Evolutionary conservation across 2,888 invertebrate genomes (phyloP).

Genomic region (Tillus elongatus): DNA sequence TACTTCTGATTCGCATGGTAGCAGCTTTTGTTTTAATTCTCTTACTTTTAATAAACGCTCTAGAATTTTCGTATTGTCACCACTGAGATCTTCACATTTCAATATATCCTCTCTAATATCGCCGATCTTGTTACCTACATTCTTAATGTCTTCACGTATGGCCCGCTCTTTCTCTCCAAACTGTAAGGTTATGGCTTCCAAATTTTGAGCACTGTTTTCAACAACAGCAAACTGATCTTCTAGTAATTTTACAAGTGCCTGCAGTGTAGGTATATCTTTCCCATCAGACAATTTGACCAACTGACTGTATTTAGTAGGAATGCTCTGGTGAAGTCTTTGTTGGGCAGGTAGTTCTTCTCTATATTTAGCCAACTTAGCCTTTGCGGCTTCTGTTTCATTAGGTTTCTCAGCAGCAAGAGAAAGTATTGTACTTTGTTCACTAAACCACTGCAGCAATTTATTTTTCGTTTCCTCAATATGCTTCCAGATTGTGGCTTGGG

Average conservation of each 20-base stretch:
- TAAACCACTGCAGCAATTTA: conserved; percentile 75
- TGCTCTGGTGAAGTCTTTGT: conserved; percentile 64
- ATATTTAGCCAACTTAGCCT: conserved; percentile 70
- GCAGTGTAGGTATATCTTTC: conserved; percentile 59
- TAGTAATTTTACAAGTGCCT: conserved; percentile 56
- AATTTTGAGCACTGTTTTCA: conserved; percentile 59
- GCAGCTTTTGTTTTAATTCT: conserved; percentile 61
- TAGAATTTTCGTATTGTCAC: conserved; percentile 75
- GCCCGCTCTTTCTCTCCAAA: conserved; percentile 66
- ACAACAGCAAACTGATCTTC: conserved; percentile 70
- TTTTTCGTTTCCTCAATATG: conserved; percentile 81
- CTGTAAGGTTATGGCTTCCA: conserved; percentile 63
- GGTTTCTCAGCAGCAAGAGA: conserved; percentile 67
- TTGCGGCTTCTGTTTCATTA: conserved; percentile 72
- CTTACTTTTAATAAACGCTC: conserved; percentile 69
- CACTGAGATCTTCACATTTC: conserved; percentile 82
- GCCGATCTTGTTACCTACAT: conserved; percentile 58
- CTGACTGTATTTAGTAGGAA: conserved; percentile 71
- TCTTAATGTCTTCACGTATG: conserved; percentile 63
- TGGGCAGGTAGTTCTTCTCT: conserved; percentile 77
- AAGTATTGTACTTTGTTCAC: conserved; percentile 69
- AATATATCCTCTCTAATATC: conserved; percentile 74
- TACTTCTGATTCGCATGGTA: conserved; percentile 57
- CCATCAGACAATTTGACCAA: conserved; percentile 66
- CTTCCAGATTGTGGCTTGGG: conserved; percentile 86